Evolutionary conservation across 1,140 invertebrate species (phyloP), one percentile per base, ranked within the genome.

Genomic region (Theocolax elegans): DNA sequence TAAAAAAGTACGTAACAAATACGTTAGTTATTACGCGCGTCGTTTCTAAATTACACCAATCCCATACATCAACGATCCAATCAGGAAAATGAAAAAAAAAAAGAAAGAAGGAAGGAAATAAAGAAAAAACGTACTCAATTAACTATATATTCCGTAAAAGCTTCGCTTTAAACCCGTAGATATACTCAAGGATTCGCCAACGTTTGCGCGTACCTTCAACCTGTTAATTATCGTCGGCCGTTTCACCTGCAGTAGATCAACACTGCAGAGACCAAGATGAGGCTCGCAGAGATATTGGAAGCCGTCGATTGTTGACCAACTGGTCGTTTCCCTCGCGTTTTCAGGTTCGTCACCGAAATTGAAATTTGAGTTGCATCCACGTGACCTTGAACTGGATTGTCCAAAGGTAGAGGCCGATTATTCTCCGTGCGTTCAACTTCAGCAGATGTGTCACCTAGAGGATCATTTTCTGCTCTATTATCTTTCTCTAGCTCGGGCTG

Each of bases 331-430:
- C 12, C 35, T 12, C 49, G 67, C 1, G 51, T 6, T 35, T 23
- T 42, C 1, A 53, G 0, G 0, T 21, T 10, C 3, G 38, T 38
- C 19, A 23, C 2, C 0, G 48, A 19, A 1, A 40, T 51, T 8
- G 65, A 53, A 7, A 42, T 10, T 60, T 38, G 71, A 25, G 49
- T 66, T 51, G 72, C 72, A n/a, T 74, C 72, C 12, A 75, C 49
- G 7, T 80, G 77, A 0, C 77, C 74, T 31, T 77, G 71, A 2
- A 77, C 66, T 23, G 75, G 73, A 53, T 81, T 80, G 59, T 82
- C 81, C 15, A 79, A 62, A 8, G 75, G 59, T 17, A 67, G 58
- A 0, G 62, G 54, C 42, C 72, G 77, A 69, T 76, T 80, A 35
- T 35, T 35, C 10, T 35, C 31, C 10, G 31, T 6, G 10, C 10